phyloP scores from a whole-genome alignment of 2,113 vertebrate species.

The Clarias gariepinus region DNA sequence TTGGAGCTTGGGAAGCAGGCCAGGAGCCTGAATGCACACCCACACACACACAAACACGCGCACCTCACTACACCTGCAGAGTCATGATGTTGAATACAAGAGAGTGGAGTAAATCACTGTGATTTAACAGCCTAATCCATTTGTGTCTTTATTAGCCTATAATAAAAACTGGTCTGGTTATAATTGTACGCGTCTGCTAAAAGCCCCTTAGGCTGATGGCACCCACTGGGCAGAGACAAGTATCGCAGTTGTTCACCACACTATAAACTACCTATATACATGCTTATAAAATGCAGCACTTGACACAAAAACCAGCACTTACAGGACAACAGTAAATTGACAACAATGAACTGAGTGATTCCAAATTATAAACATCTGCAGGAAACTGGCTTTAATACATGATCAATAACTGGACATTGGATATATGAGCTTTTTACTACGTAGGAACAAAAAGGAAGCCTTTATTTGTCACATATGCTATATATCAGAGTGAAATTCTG shows the following conservation, averaged over 20 bases:
- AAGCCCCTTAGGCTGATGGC: conserved; percentile 58
- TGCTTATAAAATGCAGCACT: neutral
- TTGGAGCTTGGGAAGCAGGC: conserved; percentile 26
- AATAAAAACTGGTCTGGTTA: conserved; percentile 64
- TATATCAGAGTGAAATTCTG: neutral
- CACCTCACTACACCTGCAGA: conserved; percentile 37
- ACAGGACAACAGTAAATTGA: neutral
- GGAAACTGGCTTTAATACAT: conserved; percentile 4
- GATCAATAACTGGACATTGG: conserved; percentile 10
- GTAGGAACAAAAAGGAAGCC: neutral
- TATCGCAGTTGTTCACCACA: conserved; percentile 30
- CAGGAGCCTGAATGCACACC: conserved; percentile 15
- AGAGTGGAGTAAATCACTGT: conserved; percentile 63
- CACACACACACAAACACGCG: conserved; percentile 30
- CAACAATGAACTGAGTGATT: conserved; percentile 24
- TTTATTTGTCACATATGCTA: neutral
- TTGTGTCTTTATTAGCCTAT: conserved; percentile 67
- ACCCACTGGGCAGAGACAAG: conserved; percentile 40
- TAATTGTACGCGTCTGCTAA: conserved; percentile 67
- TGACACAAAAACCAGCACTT: neutral
- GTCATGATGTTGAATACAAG: conserved; percentile 45
- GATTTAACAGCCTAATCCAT: conserved; percentile 66
- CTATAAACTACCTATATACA: conserved; percentile 37
- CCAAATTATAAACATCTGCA: conserved; percentile 21
- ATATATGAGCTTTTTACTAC: neutral